phyloP scores from a whole-genome alignment of 2,113 vertebrate species.

The Loxodonta africana region DNA sequence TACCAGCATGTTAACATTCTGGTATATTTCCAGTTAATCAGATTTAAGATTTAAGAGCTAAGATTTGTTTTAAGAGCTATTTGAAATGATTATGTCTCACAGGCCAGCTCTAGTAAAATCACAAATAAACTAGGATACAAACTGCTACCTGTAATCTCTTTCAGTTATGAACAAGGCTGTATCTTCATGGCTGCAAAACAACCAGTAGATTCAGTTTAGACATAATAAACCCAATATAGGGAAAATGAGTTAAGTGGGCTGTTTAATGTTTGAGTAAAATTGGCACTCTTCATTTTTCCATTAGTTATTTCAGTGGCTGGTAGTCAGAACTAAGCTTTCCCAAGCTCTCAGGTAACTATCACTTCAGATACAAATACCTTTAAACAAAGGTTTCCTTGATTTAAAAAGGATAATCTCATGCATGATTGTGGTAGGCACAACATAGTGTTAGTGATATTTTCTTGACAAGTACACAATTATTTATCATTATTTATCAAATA shows the following conservation, averaged over 20 bases:
- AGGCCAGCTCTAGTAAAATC: constrained; percentile 56
- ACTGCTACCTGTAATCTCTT: not conserved
- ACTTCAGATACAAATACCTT: not conserved
- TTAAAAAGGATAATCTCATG: not conserved
- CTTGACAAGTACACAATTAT: not conserved
- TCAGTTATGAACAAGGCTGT: not conserved
- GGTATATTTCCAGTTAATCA: not conserved
- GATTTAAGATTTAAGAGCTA: constrained; percentile 36
- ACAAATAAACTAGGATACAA: constrained; percentile 13
- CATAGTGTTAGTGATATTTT: not conserved
- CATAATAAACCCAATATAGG: not conserved
- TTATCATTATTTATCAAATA: not conserved
- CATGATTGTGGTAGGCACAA: not conserved
- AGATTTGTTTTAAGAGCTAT: constrained; percentile 39
- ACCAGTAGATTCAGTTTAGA: not conserved
- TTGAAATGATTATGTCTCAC: constrained; percentile 51
- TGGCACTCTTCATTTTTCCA: not conserved
- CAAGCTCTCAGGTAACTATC: not conserved
- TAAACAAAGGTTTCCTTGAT: not conserved
- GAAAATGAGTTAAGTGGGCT: not conserved
- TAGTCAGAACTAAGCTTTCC: not conserved
- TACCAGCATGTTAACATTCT: not conserved
- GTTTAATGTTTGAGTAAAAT: not conserved
- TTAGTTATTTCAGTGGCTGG: not conserved
- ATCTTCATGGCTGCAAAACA: constrained; percentile 10